These are phyloP conservation scores for Leptinotarsa tumamoca DNA, from an alignment of 2,888 invertebrate genomes.

Conservation along the genomic window DNA sequence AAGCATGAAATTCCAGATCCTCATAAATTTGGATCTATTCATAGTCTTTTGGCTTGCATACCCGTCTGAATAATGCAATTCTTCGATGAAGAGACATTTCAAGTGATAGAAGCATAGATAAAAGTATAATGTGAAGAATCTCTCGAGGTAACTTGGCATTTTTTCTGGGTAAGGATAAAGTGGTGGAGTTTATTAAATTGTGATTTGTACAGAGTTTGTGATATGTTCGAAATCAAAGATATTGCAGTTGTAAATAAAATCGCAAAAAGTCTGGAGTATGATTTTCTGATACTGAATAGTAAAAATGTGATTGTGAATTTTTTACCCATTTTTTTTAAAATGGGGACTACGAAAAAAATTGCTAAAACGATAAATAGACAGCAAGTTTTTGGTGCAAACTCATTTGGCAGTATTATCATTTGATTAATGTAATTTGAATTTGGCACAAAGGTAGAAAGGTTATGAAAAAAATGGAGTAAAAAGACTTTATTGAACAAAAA, in stretches of 20 bases:
- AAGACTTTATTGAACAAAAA: not conserved
- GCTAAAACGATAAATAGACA: no score
- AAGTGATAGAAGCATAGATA: no score
- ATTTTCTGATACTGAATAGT: not conserved
- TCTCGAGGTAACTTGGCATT: not conserved
- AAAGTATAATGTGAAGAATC: not conserved
- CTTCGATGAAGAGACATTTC: no score
- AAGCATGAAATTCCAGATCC: not conserved
- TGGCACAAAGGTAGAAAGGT: no score
- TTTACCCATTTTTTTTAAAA: no score
- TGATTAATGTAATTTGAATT: no score
- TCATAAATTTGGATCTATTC: not conserved
- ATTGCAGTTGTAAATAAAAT: not conserved
- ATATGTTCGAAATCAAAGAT: not conserved
- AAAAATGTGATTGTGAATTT: no score
- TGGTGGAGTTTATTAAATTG: not conserved
- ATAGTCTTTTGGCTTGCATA: constrained; percentile 5
- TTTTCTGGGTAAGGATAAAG: constrained; percentile 12
- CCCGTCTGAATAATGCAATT: not conserved
- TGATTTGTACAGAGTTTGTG: not conserved
- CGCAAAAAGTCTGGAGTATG: not conserved
- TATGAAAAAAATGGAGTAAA: not conserved
- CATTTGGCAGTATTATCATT: no score
- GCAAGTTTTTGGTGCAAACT: no score
- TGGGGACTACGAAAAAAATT: no score